Percentiles rank a stretch among this genome's conserved stretches.
phyloP scores from a whole-genome alignment of 1,140 invertebrate species.

The Orius laevigatus region DNA sequence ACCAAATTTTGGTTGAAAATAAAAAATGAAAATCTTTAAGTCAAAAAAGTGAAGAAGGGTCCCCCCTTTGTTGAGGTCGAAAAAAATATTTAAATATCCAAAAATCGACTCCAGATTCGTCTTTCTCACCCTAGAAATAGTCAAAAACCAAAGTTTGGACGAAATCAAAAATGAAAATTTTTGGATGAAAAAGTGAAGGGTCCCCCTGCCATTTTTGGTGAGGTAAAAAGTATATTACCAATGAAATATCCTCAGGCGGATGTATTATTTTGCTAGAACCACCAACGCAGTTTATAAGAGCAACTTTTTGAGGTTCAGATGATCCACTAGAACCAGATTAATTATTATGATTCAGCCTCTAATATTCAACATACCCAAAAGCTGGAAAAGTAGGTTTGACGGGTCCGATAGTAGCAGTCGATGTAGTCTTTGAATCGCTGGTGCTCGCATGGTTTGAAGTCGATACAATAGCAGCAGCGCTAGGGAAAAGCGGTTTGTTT shows the following conservation, averaged over 20 bases:
- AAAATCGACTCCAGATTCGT: no score
- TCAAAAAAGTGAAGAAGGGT: no score
- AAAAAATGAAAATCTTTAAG: no score
- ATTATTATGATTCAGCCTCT: conserved; percentile 10
- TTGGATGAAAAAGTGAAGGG: no score
- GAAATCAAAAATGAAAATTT: no score
- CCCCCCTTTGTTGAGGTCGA: no score
- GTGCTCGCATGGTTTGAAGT: conserved; percentile 36
- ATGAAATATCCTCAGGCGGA: conserved; percentile 81
- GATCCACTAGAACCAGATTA: conserved; percentile 16
- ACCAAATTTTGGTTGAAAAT: no score
- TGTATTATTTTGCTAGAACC: conserved; percentile 84
- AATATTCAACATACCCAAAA: conserved; percentile 49
- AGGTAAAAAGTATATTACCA: no score
- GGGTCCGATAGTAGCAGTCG: conserved; percentile 33
- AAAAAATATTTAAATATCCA: no score
- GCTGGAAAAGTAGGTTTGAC: conserved; percentile 64
- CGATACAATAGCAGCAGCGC: conserved; percentile 36
- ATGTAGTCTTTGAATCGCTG: conserved; percentile 44
- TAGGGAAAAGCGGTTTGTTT: conserved; percentile 54
- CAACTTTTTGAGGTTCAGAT: conserved; percentile 41
- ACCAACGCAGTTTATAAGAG: conserved; percentile 59
- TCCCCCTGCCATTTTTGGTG: no score
- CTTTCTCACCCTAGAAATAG: no score
- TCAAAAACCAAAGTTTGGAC: no score